Evolutionary conservation across 2,888 invertebrate species (phyloP).

Genomic region (Diabrotica balteata): DNA sequence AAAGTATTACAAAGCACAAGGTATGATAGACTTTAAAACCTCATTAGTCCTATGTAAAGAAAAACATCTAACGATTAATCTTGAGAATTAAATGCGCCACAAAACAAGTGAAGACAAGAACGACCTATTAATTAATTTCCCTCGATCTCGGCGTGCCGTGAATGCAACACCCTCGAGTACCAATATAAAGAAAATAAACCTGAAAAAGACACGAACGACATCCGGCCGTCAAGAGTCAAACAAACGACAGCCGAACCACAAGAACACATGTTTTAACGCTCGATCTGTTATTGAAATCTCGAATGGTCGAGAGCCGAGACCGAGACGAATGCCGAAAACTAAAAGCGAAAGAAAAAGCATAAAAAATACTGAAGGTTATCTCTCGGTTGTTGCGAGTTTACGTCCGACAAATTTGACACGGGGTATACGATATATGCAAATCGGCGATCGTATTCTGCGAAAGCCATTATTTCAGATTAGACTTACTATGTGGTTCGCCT

Average conservation of each 20-base stretch:
- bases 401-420: conserved; percentile 8
- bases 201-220: conserved; percentile 7
- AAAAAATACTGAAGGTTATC: conserved; percentile 4
- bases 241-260: conserved; percentile 13
- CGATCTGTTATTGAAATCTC: conserved; percentile 19
- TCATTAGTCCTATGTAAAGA: too few relatives aligned
- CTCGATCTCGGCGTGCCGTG: neutral
- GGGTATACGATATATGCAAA: conserved; percentile 12
- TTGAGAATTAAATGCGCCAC: too few relatives aligned
- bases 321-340: neutral
- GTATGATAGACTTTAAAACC: too few relatives aligned
- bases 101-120: neutral
- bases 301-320: conserved; percentile 1
- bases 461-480: conserved; percentile 1
- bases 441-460: conserved; percentile 2
- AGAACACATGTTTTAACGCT: conserved; percentile 20
- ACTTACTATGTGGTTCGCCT: neutral
- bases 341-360: neutral
- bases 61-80: too few relatives aligned
- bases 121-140: neutral
- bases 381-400: conserved; percentile 1
- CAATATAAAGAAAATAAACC: conserved; percentile 1
- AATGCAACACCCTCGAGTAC: conserved; percentile 7
- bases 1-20: too few relatives aligned
- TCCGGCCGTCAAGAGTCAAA: conserved; percentile 14